phyloP scores from a whole-genome alignment of 2,797 vertebrate species.

The Pyrocephalus nanus region DNA sequence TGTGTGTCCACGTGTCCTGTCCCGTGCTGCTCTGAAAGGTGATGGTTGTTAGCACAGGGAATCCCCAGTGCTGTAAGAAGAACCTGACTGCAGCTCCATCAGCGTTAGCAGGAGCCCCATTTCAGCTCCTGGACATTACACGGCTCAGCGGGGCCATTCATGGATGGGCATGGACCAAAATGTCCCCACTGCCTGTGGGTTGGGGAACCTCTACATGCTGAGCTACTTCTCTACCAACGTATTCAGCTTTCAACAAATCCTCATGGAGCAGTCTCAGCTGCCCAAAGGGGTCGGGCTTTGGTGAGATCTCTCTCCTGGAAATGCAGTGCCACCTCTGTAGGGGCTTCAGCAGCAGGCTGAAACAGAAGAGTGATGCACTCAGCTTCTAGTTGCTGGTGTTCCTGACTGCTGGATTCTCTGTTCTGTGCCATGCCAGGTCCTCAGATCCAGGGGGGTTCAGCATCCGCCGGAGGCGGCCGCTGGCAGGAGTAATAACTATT shows the following conservation, averaged over 20 bases:
- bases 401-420: not conserved
- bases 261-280: not conserved
- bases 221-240: not conserved
- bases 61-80: not conserved
- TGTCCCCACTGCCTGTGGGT: not conserved
- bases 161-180: not conserved
- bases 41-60: not conserved
- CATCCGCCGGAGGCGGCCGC: not conserved
- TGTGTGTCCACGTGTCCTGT: not conserved
- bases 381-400: not conserved
- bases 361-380: not conserved
- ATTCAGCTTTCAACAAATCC: not conserved
- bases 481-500: not conserved
- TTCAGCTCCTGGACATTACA: not conserved
- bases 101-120: not conserved
- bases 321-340: rapidly evolving
- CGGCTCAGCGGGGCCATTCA: not conserved
- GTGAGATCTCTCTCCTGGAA: not conserved
- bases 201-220: not conserved
- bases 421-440: not conserved
- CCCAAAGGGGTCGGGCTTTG: not conserved
- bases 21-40: not conserved
- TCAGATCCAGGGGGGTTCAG: not conserved
- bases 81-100: not conserved
- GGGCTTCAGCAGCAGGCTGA: not conserved